Evolutionary conservation across 2,888 invertebrate genomes (phyloP).

Genomic region (Caenorhabditis afra): DNA sequence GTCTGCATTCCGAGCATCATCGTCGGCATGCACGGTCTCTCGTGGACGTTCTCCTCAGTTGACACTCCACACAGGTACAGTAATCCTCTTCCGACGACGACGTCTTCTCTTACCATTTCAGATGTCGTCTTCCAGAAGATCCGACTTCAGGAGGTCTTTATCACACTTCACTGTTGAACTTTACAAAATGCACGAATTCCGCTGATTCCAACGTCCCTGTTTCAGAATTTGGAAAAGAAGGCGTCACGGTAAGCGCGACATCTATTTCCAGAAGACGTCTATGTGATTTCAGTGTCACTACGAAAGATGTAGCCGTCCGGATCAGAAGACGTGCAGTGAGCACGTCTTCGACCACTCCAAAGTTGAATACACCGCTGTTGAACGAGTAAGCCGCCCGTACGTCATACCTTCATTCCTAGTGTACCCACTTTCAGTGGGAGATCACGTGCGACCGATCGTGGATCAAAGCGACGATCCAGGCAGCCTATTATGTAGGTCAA

Average conservation of each 20-base stretch:
- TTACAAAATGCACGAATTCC: slow-evolving; percentile 59
- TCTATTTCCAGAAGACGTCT: too few species aligned
- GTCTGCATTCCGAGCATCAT: slow-evolving; percentile 79
- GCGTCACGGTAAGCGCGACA: slow-evolving; percentile 60
- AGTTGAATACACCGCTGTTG: slow-evolving; percentile 75
- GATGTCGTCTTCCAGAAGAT: slow-evolving; percentile 71
- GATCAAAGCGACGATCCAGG: slow-evolving; percentile 78
- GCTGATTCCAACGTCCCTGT: slow-evolving; percentile 39
- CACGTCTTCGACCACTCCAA: slow-evolving; percentile 74
- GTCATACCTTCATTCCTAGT: background rate
- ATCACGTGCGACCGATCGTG: slow-evolving; percentile 75
- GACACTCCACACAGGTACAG: slow-evolving; percentile 70
- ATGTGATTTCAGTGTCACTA: slow-evolving; percentile 64
- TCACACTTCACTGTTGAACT: slow-evolving; percentile 54
- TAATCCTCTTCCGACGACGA: background rate
- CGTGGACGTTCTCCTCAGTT: slow-evolving; percentile 80
- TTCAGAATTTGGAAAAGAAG: slow-evolving; percentile 33
- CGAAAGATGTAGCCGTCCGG: slow-evolving; percentile 34
- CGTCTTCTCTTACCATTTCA: slow-evolving; percentile 48
- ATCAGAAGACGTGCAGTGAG: slow-evolving; percentile 53
- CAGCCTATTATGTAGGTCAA: slow-evolving; percentile 79
- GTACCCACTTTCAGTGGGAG: slow-evolving; percentile 75
- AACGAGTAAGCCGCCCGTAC: slow-evolving; percentile 63
- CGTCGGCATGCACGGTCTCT: slow-evolving; percentile 79
- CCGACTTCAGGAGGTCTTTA: slow-evolving; percentile 49